Base-by-base conservation (phyloP, 2,888 invertebrate species). In the Epicampocera succincta region DNA sequence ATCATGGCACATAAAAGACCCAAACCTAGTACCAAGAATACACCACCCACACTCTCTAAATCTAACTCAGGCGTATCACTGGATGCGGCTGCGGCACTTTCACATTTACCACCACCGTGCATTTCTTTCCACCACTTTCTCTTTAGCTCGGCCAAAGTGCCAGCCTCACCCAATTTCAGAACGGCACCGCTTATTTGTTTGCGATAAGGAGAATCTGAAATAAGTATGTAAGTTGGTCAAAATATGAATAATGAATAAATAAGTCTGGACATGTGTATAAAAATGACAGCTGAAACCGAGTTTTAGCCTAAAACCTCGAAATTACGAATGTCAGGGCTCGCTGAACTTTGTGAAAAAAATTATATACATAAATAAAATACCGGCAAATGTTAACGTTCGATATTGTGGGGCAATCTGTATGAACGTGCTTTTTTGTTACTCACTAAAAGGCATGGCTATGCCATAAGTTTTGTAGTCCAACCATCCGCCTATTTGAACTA, bases 391-490 rank as follows among this genome's bases (percentile, higher is more conserved):
- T n/a, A n/a, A n/a, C n/a, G n/a, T n/a, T n/a, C n/a, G n/a, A n/a
- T n/a, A n/a, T n/a, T n/a, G n/a, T n/a, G n/a, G n/a, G n/a, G n/a
- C n/a, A n/a, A n/a, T n/a, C 2, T 25, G 25, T 25, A 25, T 25
- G 25, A 3, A 33, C 8, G 8, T 33, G 9, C 8, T 4, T 33
- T 33, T 9, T 9, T 33, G 5, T 33, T 33, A 33, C 95, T 93
- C 91, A 98, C 98, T 95, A 87, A 96, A 95, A 2, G 96, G 96
- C 94, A 97, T 95, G 0, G 97, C 98, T 79, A 98, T 96, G 61
- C 98, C 98, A 88, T 98, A 98, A 83, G 97, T 98, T 90, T 98
- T 98, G 46, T 95, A 95, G 91, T 98, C 98, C 79, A 98, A 91
- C 87, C 95, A 93, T 4, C 94, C 93, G 0, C 97, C 96, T 9